Evolutionary conservation across 1,140 invertebrate genomes (phyloP), one percentile per base, ranked within the genome.

Genomic region (Agrilus planipennis): DNA sequence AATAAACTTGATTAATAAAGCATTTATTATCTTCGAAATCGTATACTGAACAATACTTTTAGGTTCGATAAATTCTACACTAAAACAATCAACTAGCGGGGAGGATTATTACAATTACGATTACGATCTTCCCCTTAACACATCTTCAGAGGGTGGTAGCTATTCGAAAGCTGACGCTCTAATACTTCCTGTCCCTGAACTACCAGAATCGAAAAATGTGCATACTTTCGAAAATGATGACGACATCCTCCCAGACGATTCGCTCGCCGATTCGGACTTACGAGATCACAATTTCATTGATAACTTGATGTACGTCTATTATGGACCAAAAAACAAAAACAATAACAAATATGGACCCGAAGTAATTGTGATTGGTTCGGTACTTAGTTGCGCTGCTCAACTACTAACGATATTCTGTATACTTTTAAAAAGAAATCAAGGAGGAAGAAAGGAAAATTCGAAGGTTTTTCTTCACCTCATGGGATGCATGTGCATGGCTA

Each of bases 291-390:
- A 70, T 49, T 62, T 67, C 31, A 73, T 73, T 35, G 70, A 73
- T 50, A 68, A 66, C 44, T 63, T 73, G 34, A 71, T 72, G 68
- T 73, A 71, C 43, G 68, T 73, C 15, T 72, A 73, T 50, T 73
- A 70, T 53, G 70, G 69, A 27, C 55, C 61, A 11, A 51, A 58
- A 23, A 55, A 53, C 15, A 54, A 57, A 32, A 53, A 49, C 45
- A 44, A 43, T 7, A 56, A 53, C 18, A 59, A 46, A 39, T 57
- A 62, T 29, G 60, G 61, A 17, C 48, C 58, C 39, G 56, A 60
- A 46, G 60, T 64, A 27, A 58, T 58, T 17, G 59, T 62, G 25
- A 52, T 60, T 34, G 60, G 58, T 23, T 54, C 55, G 3, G 57
- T 61, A 37, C 45, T 64, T 20, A 62, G 58, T 45, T 57, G 55